Base-by-base conservation (phyloP, 2,888 invertebrate genomes). In the Eristalis arbustorum region DNA sequence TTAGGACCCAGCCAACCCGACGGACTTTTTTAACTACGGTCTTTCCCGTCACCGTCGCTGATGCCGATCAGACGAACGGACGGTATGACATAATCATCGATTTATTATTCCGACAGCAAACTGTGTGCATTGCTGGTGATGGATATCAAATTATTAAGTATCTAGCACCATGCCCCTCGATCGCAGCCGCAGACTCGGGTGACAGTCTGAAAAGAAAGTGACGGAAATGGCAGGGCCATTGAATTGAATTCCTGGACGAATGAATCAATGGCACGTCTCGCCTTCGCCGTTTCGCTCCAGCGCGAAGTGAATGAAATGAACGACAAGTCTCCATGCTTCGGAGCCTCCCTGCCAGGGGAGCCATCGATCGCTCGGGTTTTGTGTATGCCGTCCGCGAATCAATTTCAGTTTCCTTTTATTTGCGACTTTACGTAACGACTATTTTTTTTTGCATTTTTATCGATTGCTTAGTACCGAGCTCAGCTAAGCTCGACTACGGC, bases 141-240 rank as follows among this genome's bases (percentile, higher is more conserved):
- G 31, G 82, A 81, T 81, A 73, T 82, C 64, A 82, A 78, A 71
- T 71, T 75, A 77, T 64, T 64, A 63, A 85, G 40, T 73, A 80
- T 28, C 61, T 56, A 66, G 11, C 22, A 40, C 71, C 62, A 49
- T 59, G 57, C 22, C 76, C 57, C 64, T 31, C 37, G 77, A 61
- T 66, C 71, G 74, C 37, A 74, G 42, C n/a, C 49, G 18, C 49
- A 49, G 49, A 49, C 49, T 49, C 37, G 57, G 73, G 64, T 81
- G 84, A 85, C 84, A 81, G 81, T 76, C 81, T 85, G 81, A 85
- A 85, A 77, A 81, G 77, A 85, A 85, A 85, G 84, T 85, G 84
- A 85, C 84, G 81, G 84, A 81, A 85, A 85, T 77, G 81, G 79
- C 76, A 76, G 81, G 64, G 49, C 49, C 73, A 63, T 71, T 66